Percentiles rank a stretch among this genome's conserved stretches.
Conservation (phyloP, 2,113 vertebrate genomes). For the Micronycteris hirsuta region DNA sequence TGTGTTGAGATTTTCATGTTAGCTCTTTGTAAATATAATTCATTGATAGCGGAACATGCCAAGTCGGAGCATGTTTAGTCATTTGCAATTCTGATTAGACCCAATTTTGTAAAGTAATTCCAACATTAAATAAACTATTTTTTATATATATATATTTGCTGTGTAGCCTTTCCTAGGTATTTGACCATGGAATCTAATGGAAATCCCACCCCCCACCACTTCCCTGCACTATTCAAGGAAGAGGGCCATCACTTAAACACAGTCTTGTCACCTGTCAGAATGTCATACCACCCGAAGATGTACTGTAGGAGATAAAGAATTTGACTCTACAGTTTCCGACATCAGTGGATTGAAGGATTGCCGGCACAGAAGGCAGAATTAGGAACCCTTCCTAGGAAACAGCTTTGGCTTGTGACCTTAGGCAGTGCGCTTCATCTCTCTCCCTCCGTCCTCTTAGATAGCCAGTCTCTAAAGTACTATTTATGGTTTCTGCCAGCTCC, state of each 20-base stretch:
- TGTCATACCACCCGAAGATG: slow-evolving; percentile 1
- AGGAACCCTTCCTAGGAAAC: slow-evolving; percentile 38
- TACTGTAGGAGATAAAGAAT: slow-evolving; percentile 28
- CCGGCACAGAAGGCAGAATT: slow-evolving; percentile 55
- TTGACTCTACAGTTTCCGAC: neutral
- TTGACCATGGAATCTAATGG: neutral
- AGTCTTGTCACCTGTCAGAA: slow-evolving; percentile 48
- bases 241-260: slow-evolving; percentile 6
- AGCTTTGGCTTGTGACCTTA: slow-evolving; percentile 51
- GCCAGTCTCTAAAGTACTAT: slow-evolving; percentile 44
- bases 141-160: neutral
- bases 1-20: neutral
- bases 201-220: neutral
- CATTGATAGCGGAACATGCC: neutral
- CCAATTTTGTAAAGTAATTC: neutral
- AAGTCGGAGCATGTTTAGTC: neutral
- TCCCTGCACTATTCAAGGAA: neutral
- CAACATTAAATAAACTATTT: neutral
- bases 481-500: slow-evolving; percentile 5
- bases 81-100: neutral
- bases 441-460: neutral
- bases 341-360: slow-evolving; percentile 51
- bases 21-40: neutral
- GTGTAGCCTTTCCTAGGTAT: neutral
- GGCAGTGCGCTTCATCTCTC: slow-evolving; percentile 44